Evolutionary conservation across 2,113 vertebrate genomes (phyloP), one percentile per base, ranked within the genome.

Genomic region (Strix aluco): DNA sequence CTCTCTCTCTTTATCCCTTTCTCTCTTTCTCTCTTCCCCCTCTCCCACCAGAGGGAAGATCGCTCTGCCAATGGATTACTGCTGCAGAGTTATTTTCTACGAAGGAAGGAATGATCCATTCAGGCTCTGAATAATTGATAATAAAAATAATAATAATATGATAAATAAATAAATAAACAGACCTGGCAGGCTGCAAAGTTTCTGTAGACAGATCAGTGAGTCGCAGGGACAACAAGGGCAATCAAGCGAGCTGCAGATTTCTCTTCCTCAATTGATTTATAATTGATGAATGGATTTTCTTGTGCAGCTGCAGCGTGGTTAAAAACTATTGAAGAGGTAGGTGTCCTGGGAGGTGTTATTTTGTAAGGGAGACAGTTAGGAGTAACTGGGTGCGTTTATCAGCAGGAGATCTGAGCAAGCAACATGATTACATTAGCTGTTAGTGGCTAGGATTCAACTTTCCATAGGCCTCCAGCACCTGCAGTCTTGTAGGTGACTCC

Each of bases 231-330:
- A 93, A 54, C 62, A 80, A 95, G 81, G 29, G 73, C 78, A 92
- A 73, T 52, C 73, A 94, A 74, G 58, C 1, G 0, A 94, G 86
- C 70, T 87, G 89, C 91, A 92, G 78, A 94, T 91, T 96, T 94
- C 46, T 92, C 86, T 94, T 89, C 54, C 81, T 95, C 78, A 81
- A 90, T 78, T 92, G 92, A 97, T 97, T 94, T 96, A 96, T 95
- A 97, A 96, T 95, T 96, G 95, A 97, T 97, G 86, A 95, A 96
- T 88, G 78, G 86, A 94, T 97, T 96, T 97, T 88, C 95, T 91
- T 10, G 54, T 94, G 95, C 81, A 88, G 78, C 81, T 95, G 91
- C 66, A 66, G 67, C 2, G 2, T 79, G 61, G 88, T 91, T 96
- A 91, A 91, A 92, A 96, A 84, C 96, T 94, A 32, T 85, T 65